A percentile compares a stretch with the other conserved stretches of the same genome.
These are phyloP conservation scores for Heliconius erato DNA, from an alignment of 2,888 invertebrate genomes.

Conservation along the genomic window DNA sequence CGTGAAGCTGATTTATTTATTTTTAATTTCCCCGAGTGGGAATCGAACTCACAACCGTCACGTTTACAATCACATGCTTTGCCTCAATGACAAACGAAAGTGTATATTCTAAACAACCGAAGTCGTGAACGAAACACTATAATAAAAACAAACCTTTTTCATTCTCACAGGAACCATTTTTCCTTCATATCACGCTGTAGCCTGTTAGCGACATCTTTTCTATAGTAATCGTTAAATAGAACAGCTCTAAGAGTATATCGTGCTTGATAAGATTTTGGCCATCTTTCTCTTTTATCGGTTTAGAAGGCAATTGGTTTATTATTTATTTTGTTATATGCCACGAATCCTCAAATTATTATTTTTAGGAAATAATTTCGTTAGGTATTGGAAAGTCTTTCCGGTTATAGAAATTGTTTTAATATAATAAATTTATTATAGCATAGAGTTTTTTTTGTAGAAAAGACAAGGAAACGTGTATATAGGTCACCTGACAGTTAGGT, in stretches of 20 bases:
- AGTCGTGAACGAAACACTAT: not conserved
- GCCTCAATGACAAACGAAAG: too few species aligned
- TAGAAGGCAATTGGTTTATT: conserved; percentile 25
- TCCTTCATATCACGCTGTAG: conserved; percentile 24
- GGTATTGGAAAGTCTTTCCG: not conserved
- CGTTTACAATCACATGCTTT: too few species aligned
- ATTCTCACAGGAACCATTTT: not conserved
- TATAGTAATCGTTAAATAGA: conserved; percentile 53
- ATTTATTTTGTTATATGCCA: conserved; percentile 22
- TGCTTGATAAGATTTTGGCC: conserved; percentile 49
- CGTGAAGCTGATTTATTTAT: too few species aligned
- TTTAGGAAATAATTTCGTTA: not conserved
- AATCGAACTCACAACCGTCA: too few species aligned
- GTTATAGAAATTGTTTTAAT: not conserved
- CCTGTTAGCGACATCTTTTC: conserved; percentile 46
- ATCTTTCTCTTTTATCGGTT: conserved; percentile 35
- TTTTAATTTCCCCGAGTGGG: too few species aligned
- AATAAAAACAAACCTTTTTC: not conserved
- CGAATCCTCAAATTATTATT: not conserved
- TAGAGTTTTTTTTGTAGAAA: not conserved
- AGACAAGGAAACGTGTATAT: too few species aligned
- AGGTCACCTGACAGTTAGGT: too few species aligned
- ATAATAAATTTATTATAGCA: not conserved
- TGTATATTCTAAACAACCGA: not conserved
- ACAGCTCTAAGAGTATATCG: conserved; percentile 25